Conservation (phyloP, 2,113 vertebrate species). For the Trematocara macrostoma region DNA sequence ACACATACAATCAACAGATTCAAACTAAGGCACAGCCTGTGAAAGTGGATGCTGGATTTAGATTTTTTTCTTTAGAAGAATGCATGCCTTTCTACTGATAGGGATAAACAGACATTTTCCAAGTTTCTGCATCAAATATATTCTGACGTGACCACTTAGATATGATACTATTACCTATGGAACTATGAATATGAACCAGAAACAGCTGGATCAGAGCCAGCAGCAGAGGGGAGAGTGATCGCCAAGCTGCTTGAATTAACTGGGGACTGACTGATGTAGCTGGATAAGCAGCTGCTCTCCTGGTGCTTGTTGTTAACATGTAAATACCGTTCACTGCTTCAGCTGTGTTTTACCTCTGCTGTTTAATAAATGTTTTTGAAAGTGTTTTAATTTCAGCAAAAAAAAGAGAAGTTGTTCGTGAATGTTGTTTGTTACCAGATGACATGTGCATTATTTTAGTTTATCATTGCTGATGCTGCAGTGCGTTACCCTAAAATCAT, state of each 20-base stretch:
- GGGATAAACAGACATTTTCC: neutral
- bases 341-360: neutral
- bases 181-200: neutral
- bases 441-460: neutral
- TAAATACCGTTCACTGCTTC: conserved; percentile 38
- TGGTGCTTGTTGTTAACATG: conserved; percentile 12
- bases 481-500: neutral
- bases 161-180: neutral
- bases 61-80: neutral
- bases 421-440: neutral
- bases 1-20: neutral
- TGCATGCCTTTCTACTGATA: neutral
- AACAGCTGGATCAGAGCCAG: neutral
- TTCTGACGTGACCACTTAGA: neutral
- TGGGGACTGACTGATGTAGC: neutral
- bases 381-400: neutral
- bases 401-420: neutral
- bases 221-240: neutral
- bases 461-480: neutral
- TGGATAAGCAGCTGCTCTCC: neutral
- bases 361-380: neutral
- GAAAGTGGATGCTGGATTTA: neutral
- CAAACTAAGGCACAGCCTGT: conserved; percentile 3
- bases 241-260: neutral
- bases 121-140: neutral